Percentiles rank a stretch among this genome's conserved stretches.
Conservation (phyloP, 2,888 invertebrate species). For the Tetragonisca angustula region DNA sequence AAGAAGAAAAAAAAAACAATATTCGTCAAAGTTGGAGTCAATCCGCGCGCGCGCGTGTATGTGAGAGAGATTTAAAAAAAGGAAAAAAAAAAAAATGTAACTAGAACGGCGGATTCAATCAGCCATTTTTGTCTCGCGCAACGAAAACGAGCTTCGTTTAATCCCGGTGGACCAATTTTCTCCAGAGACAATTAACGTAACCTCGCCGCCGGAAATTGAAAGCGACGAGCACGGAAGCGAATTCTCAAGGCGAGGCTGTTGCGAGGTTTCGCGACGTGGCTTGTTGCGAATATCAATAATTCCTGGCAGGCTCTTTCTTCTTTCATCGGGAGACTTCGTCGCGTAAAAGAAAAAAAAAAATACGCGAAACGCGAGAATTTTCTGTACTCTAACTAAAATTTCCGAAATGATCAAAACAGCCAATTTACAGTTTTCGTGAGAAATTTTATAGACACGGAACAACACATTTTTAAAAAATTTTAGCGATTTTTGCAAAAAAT, state of each 20-base stretch:
- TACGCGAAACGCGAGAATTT: too few species aligned
- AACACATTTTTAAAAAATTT: too few species aligned
- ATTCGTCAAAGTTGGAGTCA: neutral
- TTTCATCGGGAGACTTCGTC: neutral
- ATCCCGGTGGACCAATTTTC: conserved; percentile 17
- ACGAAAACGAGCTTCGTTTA: conserved; percentile 27
- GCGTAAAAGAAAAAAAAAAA: too few species aligned
- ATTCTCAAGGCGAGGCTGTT: conserved; percentile 26
- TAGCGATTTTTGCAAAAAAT: too few species aligned
- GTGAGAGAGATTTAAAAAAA: too few species aligned
- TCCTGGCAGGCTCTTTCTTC: neutral
- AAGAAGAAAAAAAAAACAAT: too few species aligned
- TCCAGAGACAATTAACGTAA: conserved; percentile 38
- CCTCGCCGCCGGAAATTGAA: conserved; percentile 33
- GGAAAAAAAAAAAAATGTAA: neutral
- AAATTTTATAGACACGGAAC: too few species aligned
- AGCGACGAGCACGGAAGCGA: conserved; percentile 27
- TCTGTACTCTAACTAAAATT: too few species aligned
- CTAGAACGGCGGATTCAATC: conserved; percentile 13
- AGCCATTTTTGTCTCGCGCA: conserved; percentile 12
- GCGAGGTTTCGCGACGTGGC: conserved; percentile 12
- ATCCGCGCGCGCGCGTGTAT: neutral
- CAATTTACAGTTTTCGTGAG: too few species aligned
- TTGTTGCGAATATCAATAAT: conserved; percentile 18
- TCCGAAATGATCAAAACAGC: too few species aligned